Conservation (phyloP, 2,797 vertebrate species). For the Meriones psammophilus region DNA sequence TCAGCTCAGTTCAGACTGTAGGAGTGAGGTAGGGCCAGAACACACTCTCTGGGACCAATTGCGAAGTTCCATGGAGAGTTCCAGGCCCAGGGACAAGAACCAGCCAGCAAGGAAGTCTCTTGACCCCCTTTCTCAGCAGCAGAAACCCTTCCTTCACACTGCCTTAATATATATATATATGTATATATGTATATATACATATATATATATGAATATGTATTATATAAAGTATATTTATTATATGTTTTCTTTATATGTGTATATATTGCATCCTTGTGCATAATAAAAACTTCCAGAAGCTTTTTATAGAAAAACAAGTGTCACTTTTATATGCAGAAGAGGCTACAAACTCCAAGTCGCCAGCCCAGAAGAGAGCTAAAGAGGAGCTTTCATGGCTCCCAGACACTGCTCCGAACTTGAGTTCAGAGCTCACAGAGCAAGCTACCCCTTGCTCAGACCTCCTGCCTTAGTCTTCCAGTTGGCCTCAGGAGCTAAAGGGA, state of each 20-base stretch:
- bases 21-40: not conserved
- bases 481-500: not conserved
- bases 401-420: not conserved
- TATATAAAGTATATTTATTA: too few species aligned
- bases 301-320: not conserved
- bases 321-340: slow-evolving; percentile 14
- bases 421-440: fast-evolving
- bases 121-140: not conserved
- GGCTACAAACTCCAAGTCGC: not conserved
- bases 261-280: not conserved
- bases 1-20: not conserved
- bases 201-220: too few species aligned
- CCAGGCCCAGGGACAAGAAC: not conserved
- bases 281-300: not conserved
- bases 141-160: not conserved
- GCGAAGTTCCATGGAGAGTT: not conserved
- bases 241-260: not conserved
- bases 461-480: not conserved
- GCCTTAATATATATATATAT: not conserved
- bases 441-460: not conserved
- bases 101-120: not conserved
- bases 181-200: too few species aligned
- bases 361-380: not conserved
- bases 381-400: not conserved
- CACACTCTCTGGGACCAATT: not conserved